Base-by-base conservation (phyloP, 2,113 vertebrate genomes). In the Pungitius pungitius region DNA sequence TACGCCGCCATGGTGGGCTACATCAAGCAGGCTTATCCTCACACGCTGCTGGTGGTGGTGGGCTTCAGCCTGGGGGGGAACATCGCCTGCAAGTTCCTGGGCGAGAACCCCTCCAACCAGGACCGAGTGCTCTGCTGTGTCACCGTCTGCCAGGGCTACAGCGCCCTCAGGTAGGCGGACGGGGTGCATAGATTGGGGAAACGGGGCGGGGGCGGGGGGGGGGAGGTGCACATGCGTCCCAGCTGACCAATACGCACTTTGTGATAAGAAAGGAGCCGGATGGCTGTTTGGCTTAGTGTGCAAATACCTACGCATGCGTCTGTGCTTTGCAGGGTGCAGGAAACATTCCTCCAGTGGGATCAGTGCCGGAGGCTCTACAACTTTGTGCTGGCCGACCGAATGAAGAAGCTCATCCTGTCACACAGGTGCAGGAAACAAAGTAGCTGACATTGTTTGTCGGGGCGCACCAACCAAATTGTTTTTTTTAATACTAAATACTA, bases 1-100 rank as follows among this genome's bases (percentile, higher is more conserved):
- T 98, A 94, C 54, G 89, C 91, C 14, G 95, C 96, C 77, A 98
- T 98, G 97, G 96, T 98, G 63, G 93, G 72, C 85, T 90, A 94
- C 90, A 94, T 98, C 87, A 96, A 92, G 87, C 95, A 90, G 81
- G 90, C 92, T 0, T 95, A 94, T 24, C 95, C 94, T 33, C 87
- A 95, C 71, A 95, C 95, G 1, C 92, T 92, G 78, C 83, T 98
- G 75, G 94, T 96, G 0, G 96, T 95, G 0, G 95, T 98, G 75
- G 97, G 97, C 78, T 98, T 98, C 88, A 98, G 96, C 85, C 92
- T 98, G 9, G 96, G 97, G 2, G 96, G 96, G 5, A 98, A 98
- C 87, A 96, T 98, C 1, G 96, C 96, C 63, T 97, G 96, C 72
- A 98, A 98, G 78, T 98, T 95, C 77, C 67, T 98, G 80, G 97